Evolutionary conservation across 2,888 invertebrate species (phyloP), one percentile per base, ranked within the genome.

Genomic region (Polylopha cassiicola): DNA sequence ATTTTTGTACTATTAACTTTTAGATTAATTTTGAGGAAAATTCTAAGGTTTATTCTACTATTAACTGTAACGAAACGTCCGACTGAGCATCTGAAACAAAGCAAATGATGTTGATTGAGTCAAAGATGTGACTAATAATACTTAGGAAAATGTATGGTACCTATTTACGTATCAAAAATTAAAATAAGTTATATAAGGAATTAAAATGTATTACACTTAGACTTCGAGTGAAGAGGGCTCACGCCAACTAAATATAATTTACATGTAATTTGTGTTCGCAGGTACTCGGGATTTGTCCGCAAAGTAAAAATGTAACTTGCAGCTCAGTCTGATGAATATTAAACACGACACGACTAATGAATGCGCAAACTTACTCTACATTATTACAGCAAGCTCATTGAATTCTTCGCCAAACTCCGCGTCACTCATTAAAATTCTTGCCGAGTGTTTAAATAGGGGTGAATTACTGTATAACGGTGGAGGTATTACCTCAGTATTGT

Each of bases 31-130:
- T 51, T 53, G 43, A 44, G 47, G 45, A 53, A 52, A 39, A 55
- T 33, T 51, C 65, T 75, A 73, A n/a, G 37, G 70, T 71, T 70
- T 70, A 58, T 59, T 64, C 67, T 78, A 74, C 47, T 37, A 48
- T 46, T 39, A 52, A 54, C 50, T 61, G 55, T 59, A 58, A 29
- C 36, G 64, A 49, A 84, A 85, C 82, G 84, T 85, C 80, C 84
- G 84, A 62, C 73, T 72, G 58, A 78, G 73, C 84, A 85, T 84
- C 84, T 85, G 81, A 41, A 84, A 84, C 74, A 78, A 80, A 49
- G 41, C 50, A 43, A 49, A 31, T 11, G 9, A 17, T 16, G 34
- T 23, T 15, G 7, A 22, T 46, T 39, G 29, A 28, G 46, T 47
- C 42, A 34, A 36, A 33, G 32, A 38, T 29, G 23, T 33, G 18